Evolutionary conservation across 2,113 vertebrate species (phyloP), one percentile per base, ranked within the genome.

Genomic region (Spermophilus dauricus): DNA sequence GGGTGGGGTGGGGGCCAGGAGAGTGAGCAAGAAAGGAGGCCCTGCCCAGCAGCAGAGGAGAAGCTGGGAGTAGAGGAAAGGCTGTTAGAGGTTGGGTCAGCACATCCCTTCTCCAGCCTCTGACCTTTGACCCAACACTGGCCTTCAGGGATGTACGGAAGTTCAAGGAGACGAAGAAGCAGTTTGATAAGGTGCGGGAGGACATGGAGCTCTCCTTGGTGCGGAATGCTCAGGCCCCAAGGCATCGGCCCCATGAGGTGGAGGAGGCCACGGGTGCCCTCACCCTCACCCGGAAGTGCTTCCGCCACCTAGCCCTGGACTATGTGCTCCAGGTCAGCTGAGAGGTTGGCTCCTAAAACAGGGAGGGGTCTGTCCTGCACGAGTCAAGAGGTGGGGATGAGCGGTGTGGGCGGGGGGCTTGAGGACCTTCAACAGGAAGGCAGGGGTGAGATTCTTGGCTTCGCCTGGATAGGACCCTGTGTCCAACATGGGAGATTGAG

Each of bases 101-200:
- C 12, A 1, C 2, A 1, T 8, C 28, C 67, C 30, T 58, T 1
- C 10, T 56, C 7, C 32, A 22, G 75, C 69, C 69, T 2, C 61
- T 82, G 80, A 34, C 8, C 61, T 39, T 13, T 80, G 94, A 2
- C 5, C 61, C 22, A 18, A 39, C 12, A 1, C 51, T 4, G 86
- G 65, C 24, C 95, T 96, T 20, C 98, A 99, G 99, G 72, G 99
- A 99, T 0, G 99, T 99, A 24, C 98, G 99, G 13, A 99, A 99
- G 95, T 99, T 99, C 98, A 99, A 99, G 98, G 99, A 99, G 96
- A 99, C 99, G 9, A 99, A 99, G 99, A 99, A 99, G 98, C 99
- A 99, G 97, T 99, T 99, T 13, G 99, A 99, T 94, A 98, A 98
- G 45, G 99, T 99, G 72, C 98, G 99, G 0, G 99, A 99, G 95